A percentile compares a stretch with the other conserved stretches of the same genome.
Conservation (phyloP, 2,797 vertebrate species). For the Huso huso region DNA sequence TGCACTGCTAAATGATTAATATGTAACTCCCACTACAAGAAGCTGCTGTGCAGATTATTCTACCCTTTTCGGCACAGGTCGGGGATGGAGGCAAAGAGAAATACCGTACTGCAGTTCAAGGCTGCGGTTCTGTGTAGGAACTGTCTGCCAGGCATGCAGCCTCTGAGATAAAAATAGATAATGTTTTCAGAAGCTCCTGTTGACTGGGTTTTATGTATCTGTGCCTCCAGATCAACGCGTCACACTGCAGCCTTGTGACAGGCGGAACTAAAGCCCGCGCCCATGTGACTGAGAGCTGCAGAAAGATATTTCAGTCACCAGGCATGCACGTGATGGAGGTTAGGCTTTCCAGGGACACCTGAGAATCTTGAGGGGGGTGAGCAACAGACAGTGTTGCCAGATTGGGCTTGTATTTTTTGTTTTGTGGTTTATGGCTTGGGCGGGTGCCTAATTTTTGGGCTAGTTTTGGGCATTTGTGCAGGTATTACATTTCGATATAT, state of each 20-base stretch:
- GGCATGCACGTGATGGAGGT: conserved; percentile 51
- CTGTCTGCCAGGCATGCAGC: conserved; percentile 24
- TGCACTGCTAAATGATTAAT: too few relatives aligned
- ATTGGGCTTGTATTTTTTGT: too few relatives aligned
- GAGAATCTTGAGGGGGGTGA: neutral
- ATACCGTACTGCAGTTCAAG: too few relatives aligned
- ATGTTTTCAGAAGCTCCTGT: conserved; percentile 56
- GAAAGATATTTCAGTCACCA: conserved; percentile 55
- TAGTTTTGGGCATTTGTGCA: too few relatives aligned
- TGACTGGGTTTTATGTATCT: conserved; percentile 53
- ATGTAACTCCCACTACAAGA: too few relatives aligned
- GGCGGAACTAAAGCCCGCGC: conserved; percentile 41
- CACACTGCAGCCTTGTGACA: conserved; percentile 59
- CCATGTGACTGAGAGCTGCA: conserved; percentile 50
- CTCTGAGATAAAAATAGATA: conserved; percentile 51
- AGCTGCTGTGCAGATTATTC: neutral
- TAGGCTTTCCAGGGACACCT: conserved; percentile 45
- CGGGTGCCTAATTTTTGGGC: too few relatives aligned
- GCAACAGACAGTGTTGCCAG: too few relatives aligned
- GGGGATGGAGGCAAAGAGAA: neutral
- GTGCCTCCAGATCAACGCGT: conserved; percentile 54
- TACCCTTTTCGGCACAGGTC: conserved; percentile 1
- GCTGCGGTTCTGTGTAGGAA: conserved; percentile 31
- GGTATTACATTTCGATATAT: too few relatives aligned
- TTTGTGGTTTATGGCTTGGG: too few relatives aligned